Evolutionary conservation across 2,888 invertebrate genomes (phyloP), one percentile per base, ranked within the genome.

Genomic region (Cryptophagus acutangulus): DNA sequence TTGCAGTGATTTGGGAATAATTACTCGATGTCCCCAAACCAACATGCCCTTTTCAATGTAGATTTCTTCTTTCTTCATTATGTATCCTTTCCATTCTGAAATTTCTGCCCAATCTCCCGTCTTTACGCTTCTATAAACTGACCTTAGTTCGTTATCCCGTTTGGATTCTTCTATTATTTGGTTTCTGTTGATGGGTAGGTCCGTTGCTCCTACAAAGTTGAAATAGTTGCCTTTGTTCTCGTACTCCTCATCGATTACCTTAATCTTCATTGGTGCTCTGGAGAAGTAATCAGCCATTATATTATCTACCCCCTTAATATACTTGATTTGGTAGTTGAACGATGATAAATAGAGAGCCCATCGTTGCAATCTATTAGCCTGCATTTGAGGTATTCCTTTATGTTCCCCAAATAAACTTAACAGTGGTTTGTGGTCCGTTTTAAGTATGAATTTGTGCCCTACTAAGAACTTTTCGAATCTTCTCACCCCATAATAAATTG

Each of bases 401-500:
- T 40, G 12, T 36, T 31, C 36, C 2, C 43, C 43, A 35, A 40
- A 43, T 25, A 40, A 24, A 16, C 40, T 18, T 24, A 31, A 36
- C 8, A 43, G 24, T 12, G 33, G 14, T 25, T 42, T 42, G 10
- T 42, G 38, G 10, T 42, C 42, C 17, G 36, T 43, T 30, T 17
- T 43, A 4, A 43, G 25, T n/a, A 31, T 25, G 14, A 36, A 40
- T 17, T 54, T 43, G 9, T 46, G 52, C 9, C 38, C 38, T 14
- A 13, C 14, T 24, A 38, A 25, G 15, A 33, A 38, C 2, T 38
- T 14, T 12, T 31, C 15, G n/a, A 38, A 33, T 24, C 33, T 38
- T 15, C 15, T 20, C 20, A 38, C 33, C 4, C 17, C 34, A 17
- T 52, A 63, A 40, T 48, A 55, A 43, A 62, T 62, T 4, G 59